A percentile compares a stretch with the other conserved stretches of the same genome.
Evolutionary conservation across 2,113 vertebrate species (phyloP).

Genomic region (Sorex fumeus): DNA sequence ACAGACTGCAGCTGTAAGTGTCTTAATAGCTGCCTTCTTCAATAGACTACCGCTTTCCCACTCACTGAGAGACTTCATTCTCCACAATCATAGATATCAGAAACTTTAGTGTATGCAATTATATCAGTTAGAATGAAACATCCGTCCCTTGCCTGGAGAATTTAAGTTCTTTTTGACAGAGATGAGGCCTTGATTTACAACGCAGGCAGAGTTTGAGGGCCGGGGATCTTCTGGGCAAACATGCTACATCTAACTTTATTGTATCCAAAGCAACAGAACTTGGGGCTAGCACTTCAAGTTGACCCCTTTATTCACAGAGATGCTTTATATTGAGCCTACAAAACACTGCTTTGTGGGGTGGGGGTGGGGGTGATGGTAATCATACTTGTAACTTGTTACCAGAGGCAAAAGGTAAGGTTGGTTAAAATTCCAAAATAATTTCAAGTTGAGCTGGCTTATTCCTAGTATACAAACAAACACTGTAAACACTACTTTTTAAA

Average conservation of each 20-base stretch:
- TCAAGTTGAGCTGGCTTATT: too few species aligned
- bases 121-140: conserved; percentile 35
- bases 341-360: neutral
- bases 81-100: conserved; percentile 54
- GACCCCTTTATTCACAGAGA: conserved; percentile 3
- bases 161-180: conserved; percentile 45
- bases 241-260: conserved; percentile 37
- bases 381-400: too few species aligned
- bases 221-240: neutral
- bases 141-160: conserved; percentile 16
- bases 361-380: too few species aligned
- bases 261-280: conserved; percentile 15
- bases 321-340: conserved; percentile 20
- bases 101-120: conserved; percentile 54
- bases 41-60: conserved; percentile 61
- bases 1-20: conserved; percentile 73
- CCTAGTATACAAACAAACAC: too few species aligned
- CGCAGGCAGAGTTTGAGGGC: neutral
- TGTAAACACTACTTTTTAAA: too few species aligned
- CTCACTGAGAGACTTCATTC: conserved; percentile 66
- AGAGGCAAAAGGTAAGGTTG: too few species aligned
- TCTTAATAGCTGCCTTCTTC: conserved; percentile 61
- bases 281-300: neutral
- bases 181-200: conserved; percentile 28
- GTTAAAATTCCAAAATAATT: too few species aligned